Base-by-base conservation (phyloP, 2,797 vertebrate genomes). In the Helarctos malayanus region DNA sequence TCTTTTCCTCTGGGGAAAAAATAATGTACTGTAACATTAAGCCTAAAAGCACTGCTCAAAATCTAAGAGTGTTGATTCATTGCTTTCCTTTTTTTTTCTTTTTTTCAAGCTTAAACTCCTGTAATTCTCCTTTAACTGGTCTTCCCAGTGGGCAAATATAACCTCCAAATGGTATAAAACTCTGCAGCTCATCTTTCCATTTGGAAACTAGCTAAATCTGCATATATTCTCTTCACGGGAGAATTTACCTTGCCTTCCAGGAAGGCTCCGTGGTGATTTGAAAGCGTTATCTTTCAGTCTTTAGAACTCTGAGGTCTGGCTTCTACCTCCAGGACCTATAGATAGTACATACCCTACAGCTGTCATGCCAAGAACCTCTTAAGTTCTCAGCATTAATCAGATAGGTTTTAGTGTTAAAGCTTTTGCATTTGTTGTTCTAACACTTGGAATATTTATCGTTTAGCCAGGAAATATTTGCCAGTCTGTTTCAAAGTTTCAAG, bases 61-160 rank as follows among this genome's bases (percentile, higher is more conserved):
- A 95, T 98, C 83, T 69, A 90, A 97, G 83, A 95, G 54, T 89
- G 85, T 38, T 97, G 97, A 98, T 98, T 93, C 84, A 84, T 93
- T 92, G 85, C 92, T 71, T 97, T 98, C 96, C 92, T 98, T 32
- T 98, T 98, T 98, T 97, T 98, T 97, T 41, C 3, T 2, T 80
- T 98, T 82, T 78, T 78, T 98, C 80, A 97, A 97, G 94, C 85
- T 80, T 98, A 97, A 98, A 98, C 96, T 97, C 95, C 97, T 98
- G 86, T 98, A 98, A 98, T 99, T 99, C 97, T 98, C 97, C 98
- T 98, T 97, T 98, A 98, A 98, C 97, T 96, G 96, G 98, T 98
- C 98, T 98, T 98, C 98, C 98, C 98, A 98, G 97, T 92, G 98
- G 98, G 98, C 98, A 98, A 98, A 98, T 98, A 98, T 98, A 98